These are phyloP conservation scores for Sebastes melanostomus DNA, from an alignment of 2,797 vertebrate species.

Conservation along the genomic window DNA sequence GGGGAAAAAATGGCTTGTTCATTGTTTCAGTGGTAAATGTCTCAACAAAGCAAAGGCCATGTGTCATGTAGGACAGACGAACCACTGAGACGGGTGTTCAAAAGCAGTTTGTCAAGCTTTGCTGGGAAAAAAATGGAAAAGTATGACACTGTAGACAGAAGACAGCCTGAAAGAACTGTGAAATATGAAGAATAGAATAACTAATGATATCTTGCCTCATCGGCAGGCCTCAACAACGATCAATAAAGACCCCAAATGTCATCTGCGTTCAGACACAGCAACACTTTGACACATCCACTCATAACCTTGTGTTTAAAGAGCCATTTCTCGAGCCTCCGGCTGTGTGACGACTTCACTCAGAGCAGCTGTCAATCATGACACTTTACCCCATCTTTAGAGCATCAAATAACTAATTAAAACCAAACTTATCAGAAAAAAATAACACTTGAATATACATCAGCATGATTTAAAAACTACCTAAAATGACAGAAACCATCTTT, in stretches of 20 bases:
- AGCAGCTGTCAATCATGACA: too few relatives aligned
- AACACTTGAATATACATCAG: too few relatives aligned
- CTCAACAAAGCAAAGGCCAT: conserved; percentile 9
- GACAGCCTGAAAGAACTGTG: background rate
- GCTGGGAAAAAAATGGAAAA: background rate
- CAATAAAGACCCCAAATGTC: conserved; percentile 7
- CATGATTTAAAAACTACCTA: too few relatives aligned
- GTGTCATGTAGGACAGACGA: conserved; percentile 11
- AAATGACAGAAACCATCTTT: too few relatives aligned
- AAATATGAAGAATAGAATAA: conserved; percentile 1
- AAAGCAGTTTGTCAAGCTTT: background rate
- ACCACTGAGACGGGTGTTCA: background rate
- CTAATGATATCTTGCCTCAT: background rate
- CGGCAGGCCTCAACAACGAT: background rate
- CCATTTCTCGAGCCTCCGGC: too few relatives aligned
- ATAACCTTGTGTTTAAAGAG: background rate
- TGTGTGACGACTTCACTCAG: too few relatives aligned
- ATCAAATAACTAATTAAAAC: too few relatives aligned
- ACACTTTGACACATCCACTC: background rate
- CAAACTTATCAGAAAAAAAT: too few relatives aligned
- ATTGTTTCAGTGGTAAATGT: conserved; percentile 3
- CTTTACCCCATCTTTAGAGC: too few relatives aligned
- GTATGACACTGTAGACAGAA: background rate
- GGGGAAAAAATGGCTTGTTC: background rate
- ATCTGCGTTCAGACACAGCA: background rate